A percentile compares a stretch with the other conserved stretches of the same genome.
phyloP scores from a whole-genome alignment of 2,888 invertebrate species.

The Drosophila lutescens region DNA sequence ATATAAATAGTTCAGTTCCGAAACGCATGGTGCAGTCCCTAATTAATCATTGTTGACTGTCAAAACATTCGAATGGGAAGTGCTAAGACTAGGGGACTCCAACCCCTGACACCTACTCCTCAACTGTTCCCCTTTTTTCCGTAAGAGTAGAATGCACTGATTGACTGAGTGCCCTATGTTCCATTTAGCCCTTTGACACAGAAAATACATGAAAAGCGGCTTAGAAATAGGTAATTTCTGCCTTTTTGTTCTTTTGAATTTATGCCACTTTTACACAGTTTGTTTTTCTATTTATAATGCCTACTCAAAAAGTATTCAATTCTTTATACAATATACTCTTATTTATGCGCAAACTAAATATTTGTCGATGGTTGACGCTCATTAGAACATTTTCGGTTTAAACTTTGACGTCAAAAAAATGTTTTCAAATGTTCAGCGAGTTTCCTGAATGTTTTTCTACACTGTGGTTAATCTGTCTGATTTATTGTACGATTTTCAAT shows the following conservation, averaged over 20 bases:
- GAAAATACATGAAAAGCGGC: slow-evolving; percentile 18
- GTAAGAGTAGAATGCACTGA: slow-evolving; percentile 7
- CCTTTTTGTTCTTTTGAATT: background rate
- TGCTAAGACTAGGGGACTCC: slow-evolving; percentile 4
- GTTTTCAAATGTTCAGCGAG: slow-evolving; percentile 5
- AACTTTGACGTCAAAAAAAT: slow-evolving; percentile 32
- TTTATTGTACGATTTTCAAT: slow-evolving; percentile 15
- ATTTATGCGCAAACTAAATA: slow-evolving; percentile 3
- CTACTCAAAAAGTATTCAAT: background rate
- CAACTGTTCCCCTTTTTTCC: background rate
- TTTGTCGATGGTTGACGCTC: background rate
- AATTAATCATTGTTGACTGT: slow-evolving; percentile 35
- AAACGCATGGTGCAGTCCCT: slow-evolving; percentile 31
- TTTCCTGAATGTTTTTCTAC: slow-evolving; percentile 7
- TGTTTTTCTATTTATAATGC: background rate
- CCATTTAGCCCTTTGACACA: slow-evolving; percentile 3
- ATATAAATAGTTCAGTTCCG: slow-evolving; percentile 18
- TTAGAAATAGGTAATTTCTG: slow-evolving; percentile 1
- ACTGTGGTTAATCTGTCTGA: slow-evolving; percentile 18
- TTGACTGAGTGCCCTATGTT: slow-evolving; percentile 5
- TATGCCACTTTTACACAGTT: background rate
- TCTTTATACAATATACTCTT: background rate
- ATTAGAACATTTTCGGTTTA: background rate
- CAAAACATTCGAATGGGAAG: slow-evolving; percentile 7
- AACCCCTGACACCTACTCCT: slow-evolving; percentile 8